Evolutionary conservation across 53 echinoderm and acorn worm species (phyloP).

Genomic region (Echinometra lucunter): DNA sequence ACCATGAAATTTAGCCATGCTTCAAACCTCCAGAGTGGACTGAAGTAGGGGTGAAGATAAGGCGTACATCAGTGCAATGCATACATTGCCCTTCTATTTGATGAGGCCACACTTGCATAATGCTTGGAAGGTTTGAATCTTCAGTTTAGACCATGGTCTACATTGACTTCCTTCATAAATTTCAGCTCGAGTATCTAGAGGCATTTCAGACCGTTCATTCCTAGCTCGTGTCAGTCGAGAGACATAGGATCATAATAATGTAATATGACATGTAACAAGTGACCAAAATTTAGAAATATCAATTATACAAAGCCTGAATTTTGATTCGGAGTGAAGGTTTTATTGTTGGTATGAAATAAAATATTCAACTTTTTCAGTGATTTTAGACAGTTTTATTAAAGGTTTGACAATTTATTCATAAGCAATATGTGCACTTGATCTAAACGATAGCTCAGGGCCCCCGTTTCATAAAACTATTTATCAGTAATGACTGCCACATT

Average conservation of each 20-base stretch:
- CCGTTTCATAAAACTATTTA: too few species aligned
- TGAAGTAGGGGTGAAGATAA: too few species aligned
- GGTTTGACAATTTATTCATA: neutral
- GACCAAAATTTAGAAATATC: conserved; percentile 2
- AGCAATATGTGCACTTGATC: conserved; percentile 7
- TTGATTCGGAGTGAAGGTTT: neutral
- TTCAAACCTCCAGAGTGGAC: too few species aligned
- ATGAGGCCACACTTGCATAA: too few species aligned
- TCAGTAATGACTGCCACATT: too few species aligned
- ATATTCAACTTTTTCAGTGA: neutral
- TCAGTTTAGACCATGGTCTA: too few species aligned
- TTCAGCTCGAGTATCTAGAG: neutral
- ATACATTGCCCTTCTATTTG: too few species aligned
- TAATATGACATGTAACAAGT: neutral
- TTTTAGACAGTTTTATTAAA: neutral
- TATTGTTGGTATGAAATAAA: neutral
- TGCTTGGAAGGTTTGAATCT: too few species aligned
- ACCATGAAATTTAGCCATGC: too few species aligned
- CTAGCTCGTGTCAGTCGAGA: neutral
- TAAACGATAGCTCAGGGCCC: neutral
- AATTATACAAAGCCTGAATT: neutral
- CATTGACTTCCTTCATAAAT: too few species aligned
- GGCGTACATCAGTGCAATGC: too few species aligned
- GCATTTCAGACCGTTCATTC: neutral
- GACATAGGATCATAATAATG: neutral